phyloP scores from a whole-genome alignment of 2,113 vertebrate genomes.

The Psephotus haematonotus region DNA sequence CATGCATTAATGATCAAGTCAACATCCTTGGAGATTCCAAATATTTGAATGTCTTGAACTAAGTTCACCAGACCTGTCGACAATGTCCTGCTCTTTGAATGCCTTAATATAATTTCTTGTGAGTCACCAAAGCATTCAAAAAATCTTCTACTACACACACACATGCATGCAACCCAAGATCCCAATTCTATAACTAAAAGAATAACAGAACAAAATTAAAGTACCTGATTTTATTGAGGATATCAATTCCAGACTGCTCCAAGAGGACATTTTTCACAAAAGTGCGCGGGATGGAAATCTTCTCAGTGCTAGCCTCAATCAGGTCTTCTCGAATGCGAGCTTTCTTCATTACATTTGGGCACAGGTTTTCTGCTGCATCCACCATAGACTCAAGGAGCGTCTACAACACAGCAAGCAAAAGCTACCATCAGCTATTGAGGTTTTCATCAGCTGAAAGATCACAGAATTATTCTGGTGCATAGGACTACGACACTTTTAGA shows the following conservation, averaged over 20 bases:
- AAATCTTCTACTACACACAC: neutral
- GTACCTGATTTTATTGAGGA: slow-evolving; percentile 98
- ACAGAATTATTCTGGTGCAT: neutral
- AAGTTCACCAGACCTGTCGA: neutral
- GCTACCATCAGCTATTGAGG: neutral
- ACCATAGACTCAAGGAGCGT: slow-evolving; percentile 91
- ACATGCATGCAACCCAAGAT: neutral
- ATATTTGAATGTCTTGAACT: neutral
- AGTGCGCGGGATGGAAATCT: slow-evolving; percentile 90
- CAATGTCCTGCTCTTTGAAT: neutral
- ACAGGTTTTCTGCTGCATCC: slow-evolving; percentile 88
- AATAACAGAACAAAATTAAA: too few species aligned
- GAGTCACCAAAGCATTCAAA: neutral
- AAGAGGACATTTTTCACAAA: slow-evolving; percentile 95
- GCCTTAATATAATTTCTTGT: neutral
- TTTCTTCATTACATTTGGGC: slow-evolving; percentile 92
- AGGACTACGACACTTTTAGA: neutral
- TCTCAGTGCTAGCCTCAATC: slow-evolving; percentile 86
- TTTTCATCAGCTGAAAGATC: neutral
- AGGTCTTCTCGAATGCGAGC: slow-evolving; percentile 86
- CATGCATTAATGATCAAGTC: neutral
- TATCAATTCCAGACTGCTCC: slow-evolving; percentile 95
- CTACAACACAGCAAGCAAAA: slow-evolving; percentile 69
- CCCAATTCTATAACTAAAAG: neutral
- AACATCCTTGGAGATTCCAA: neutral